Percentiles rank a stretch among this genome's conserved stretches.
These are phyloP conservation scores for Cariama cristata DNA, from an alignment of 2,113 vertebrate species.

Conservation along the genomic window DNA sequence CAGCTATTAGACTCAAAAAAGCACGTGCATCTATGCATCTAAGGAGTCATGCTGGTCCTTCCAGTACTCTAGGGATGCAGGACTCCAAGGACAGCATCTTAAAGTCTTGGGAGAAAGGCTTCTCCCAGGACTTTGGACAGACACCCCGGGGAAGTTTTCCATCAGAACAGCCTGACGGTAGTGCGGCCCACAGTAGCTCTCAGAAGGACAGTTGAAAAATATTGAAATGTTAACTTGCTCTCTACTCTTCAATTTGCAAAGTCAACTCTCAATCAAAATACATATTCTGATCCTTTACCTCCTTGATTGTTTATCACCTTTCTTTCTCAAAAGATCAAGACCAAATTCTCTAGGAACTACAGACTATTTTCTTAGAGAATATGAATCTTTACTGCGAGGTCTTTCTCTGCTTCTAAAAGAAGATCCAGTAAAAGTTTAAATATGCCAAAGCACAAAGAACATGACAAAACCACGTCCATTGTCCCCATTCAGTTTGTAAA, in stretches of 20 bases:
- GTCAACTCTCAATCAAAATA: background rate
- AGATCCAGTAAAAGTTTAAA: background rate
- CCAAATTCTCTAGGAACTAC: background rate
- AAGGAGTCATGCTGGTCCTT: background rate
- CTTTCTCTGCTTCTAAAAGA: background rate
- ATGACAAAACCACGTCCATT: background rate
- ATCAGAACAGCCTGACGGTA: background rate
- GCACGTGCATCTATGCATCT: background rate
- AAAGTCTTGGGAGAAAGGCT: background rate
- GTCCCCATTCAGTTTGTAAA: background rate
- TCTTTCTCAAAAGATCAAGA: background rate
- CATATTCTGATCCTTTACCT: background rate
- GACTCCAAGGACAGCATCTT: background rate
- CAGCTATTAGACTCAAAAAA: background rate
- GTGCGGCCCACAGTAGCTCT: rapidly evolving
- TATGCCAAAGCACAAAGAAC: background rate
- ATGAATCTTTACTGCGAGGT: background rate
- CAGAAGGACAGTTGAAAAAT: background rate
- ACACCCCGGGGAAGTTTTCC: background rate
- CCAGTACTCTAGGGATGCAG: background rate
- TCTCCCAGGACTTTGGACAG: background rate
- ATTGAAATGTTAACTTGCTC: background rate
- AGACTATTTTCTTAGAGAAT: background rate
- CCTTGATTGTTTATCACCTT: background rate
- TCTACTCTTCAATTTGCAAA: background rate